These are phyloP conservation scores for Pseudotriccus pelzelni DNA, from an alignment of 2,797 vertebrate species.

Conservation along the genomic window DNA sequence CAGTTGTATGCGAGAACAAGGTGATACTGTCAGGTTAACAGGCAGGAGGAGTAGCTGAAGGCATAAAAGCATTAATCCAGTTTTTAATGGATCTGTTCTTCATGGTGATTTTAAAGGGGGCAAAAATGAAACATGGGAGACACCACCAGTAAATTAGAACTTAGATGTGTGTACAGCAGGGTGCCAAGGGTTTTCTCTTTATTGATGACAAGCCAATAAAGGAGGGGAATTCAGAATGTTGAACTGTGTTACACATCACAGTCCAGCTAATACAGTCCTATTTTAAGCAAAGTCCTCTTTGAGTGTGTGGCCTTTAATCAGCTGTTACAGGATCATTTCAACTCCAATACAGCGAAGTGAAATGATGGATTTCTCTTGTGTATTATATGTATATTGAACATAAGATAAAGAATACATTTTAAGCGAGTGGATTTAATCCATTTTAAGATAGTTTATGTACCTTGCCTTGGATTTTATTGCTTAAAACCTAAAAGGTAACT, in stretches of 20 bases:
- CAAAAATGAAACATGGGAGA: not conserved
- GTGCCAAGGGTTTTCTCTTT: not conserved
- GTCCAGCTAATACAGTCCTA: not conserved
- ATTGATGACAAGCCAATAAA: not conserved
- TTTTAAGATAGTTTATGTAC: constrained; percentile 31
- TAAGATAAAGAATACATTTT: constrained; percentile 5
- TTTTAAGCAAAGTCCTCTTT: not conserved
- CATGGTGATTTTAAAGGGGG: not conserved
- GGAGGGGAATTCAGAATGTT: not conserved
- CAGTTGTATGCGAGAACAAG: not conserved
- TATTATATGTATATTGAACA: constrained; percentile 13
- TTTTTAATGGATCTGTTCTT: not conserved
- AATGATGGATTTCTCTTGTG: not conserved
- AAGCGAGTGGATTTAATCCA: constrained; percentile 11
- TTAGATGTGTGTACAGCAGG: not conserved
- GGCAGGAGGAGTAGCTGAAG: not conserved
- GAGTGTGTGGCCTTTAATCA: not conserved
- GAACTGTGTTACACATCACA: not conserved
- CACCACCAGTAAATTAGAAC: not conserved
- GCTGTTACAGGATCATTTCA: not conserved
- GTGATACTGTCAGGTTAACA: not conserved
- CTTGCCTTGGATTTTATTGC: constrained; percentile 41
- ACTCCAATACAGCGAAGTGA: not conserved
- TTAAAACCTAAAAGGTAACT: constrained; percentile 30
- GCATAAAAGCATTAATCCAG: not conserved